These are phyloP conservation scores for Sarcophaga caerulescens DNA, from an alignment of 2,888 invertebrate species.

Conservation along the genomic window DNA sequence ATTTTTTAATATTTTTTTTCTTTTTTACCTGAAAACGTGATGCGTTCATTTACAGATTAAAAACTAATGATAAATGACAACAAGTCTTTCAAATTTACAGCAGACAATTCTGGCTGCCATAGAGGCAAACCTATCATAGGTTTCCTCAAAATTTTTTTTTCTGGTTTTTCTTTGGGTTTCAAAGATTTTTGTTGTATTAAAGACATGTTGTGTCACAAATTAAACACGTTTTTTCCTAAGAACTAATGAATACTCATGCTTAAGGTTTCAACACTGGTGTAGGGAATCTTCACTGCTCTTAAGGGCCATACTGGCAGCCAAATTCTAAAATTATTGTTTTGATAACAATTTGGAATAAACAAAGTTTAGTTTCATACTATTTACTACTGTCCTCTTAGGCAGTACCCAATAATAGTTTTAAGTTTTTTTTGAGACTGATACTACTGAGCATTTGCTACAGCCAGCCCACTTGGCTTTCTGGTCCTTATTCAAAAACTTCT, in stretches of 20 bases:
- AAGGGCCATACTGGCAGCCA: background rate
- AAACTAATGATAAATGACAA: slow-evolving; percentile 71
- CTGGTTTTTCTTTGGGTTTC: slow-evolving; percentile 5
- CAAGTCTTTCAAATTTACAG: slow-evolving; percentile 58
- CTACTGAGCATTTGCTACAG: too few species aligned
- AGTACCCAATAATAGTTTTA: too few species aligned
- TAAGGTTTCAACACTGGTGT: slow-evolving; percentile 63
- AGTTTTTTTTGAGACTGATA: too few species aligned
- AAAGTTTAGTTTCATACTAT: too few species aligned
- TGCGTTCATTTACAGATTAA: slow-evolving; percentile 75
- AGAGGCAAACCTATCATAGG: slow-evolving; percentile 50
- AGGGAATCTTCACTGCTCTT: background rate
- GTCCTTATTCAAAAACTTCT: too few species aligned
- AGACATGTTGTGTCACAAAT: slow-evolving; percentile 78
- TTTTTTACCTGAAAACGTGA: slow-evolving; percentile 71
- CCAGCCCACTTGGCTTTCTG: too few species aligned
- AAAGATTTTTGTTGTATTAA: slow-evolving; percentile 48
- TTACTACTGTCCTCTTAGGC: too few species aligned
- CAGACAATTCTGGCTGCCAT: background rate
- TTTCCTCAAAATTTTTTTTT: slow-evolving; percentile 13
- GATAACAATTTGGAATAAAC: too few species aligned
- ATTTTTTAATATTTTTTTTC: slow-evolving; percentile 22
- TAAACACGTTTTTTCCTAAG: slow-evolving; percentile 79
- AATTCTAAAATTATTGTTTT: background rate
- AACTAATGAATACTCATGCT: slow-evolving; percentile 77